phyloP scores from a whole-genome alignment of 1,140 invertebrate genomes.

The Lineus longissimus region DNA sequence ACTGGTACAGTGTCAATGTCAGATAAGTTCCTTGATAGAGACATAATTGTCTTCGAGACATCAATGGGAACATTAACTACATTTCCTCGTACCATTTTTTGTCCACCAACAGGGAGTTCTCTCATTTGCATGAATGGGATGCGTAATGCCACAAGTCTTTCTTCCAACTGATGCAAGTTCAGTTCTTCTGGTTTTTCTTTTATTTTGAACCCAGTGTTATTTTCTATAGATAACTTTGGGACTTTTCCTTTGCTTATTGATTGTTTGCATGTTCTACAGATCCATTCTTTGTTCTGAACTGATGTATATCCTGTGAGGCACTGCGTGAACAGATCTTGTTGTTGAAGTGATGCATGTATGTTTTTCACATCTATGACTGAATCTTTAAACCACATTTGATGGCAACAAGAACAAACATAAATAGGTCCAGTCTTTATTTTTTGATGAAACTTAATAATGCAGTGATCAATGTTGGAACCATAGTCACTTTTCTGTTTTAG shows the following conservation, averaged over 20 bases:
- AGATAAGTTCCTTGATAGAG: conserved; percentile 14
- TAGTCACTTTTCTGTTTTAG: no score
- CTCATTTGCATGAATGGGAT: conserved; percentile 12
- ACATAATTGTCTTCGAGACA: conserved; percentile 20
- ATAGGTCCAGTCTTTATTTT: neutral
- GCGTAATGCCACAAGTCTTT: neutral
- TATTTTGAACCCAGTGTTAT: neutral
- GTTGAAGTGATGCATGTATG: neutral
- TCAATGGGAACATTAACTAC: conserved; percentile 26
- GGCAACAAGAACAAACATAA: conserved; percentile 4
- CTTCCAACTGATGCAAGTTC: conserved; percentile 7
- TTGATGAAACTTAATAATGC: no score
- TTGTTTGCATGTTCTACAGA: neutral
- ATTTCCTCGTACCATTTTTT: conserved; percentile 10
- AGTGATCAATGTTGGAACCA: no score
- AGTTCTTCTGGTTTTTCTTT: conserved; percentile 3
- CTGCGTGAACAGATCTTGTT: neutral
- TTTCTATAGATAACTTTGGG: neutral
- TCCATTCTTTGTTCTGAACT: neutral
- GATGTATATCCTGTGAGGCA: neutral
- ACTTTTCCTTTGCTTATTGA: neutral
- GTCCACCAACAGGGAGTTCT: neutral
- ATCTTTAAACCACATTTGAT: conserved; percentile 3
- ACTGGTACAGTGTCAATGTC: conserved; percentile 16
- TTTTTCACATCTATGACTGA: neutral